Evolutionary conservation across 1,140 invertebrate genomes (phyloP).

Genomic region (Ladona fulva): DNA sequence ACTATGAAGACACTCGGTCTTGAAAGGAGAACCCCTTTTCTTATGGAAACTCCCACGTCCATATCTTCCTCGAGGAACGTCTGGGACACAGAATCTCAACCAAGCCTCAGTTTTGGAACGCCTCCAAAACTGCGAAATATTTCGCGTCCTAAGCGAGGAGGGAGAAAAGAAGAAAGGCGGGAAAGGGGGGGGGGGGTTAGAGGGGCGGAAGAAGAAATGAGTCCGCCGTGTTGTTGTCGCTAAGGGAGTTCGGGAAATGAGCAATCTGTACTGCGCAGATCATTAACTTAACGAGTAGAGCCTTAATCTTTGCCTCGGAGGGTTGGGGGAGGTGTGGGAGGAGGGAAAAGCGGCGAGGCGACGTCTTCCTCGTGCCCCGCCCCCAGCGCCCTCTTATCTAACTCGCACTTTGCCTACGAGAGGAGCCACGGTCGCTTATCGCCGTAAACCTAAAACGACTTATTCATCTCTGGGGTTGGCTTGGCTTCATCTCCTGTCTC

Average conservation of each 20-base stretch:
- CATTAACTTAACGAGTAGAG: conserved; percentile 2
- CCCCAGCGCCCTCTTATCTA: background rate
- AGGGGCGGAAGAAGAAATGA: background rate
- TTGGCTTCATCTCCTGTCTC: background rate
- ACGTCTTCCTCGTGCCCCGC: no score
- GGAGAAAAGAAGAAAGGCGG: background rate
- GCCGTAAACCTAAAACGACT: background rate
- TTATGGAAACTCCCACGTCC: no score
- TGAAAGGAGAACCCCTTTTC: no score
- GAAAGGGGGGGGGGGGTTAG: background rate
- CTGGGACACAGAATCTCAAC: no score
- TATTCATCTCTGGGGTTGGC: background rate
- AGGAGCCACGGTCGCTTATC: background rate
- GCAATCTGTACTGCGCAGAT: background rate
- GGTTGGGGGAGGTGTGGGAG: background rate
- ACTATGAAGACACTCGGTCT: no score
- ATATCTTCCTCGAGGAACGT: no score
- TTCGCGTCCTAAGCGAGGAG: background rate
- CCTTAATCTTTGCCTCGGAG: background rate
- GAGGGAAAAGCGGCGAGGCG: background rate
- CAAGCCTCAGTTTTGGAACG: no score
- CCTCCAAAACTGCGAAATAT: no score
- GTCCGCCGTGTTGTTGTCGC: background rate
- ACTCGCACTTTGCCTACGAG: background rate
- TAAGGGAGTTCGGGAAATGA: background rate